Conservation (phyloP, 92 coral and sea anemone genomes). For the Epizoanthus stellaris region DNA sequence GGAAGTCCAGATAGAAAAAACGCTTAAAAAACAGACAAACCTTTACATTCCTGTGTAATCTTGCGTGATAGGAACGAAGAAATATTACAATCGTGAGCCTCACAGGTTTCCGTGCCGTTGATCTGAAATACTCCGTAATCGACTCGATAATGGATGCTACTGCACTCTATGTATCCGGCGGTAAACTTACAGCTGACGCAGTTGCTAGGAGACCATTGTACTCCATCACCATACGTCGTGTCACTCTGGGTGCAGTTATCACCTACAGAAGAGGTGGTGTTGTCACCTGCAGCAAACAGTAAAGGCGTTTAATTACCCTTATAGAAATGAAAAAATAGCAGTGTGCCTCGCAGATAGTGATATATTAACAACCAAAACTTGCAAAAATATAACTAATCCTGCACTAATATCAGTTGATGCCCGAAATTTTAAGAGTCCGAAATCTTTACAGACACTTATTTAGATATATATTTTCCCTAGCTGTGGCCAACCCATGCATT, state of each 20-base stretch:
- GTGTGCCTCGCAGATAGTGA: background rate
- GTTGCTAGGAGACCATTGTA: background rate
- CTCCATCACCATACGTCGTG: background rate
- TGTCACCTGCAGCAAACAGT: background rate
- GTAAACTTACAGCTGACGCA: background rate
- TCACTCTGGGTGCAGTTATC: background rate
- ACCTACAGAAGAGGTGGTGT: background rate
- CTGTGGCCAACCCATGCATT: no score
- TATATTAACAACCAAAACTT: no score
- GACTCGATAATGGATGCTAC: background rate
- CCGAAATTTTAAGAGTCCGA: no score
- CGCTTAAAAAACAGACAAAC: background rate
- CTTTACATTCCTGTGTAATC: background rate
- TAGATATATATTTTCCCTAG: no score
- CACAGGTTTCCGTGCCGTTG: background rate
- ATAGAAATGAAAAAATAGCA: no score
- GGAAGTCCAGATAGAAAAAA: background rate
- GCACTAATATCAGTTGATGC: no score
- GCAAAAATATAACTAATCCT: no score
- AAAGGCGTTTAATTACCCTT: no score
- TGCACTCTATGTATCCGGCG: background rate
- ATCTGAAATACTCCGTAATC: background rate
- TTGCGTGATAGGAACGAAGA: background rate
- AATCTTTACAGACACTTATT: no score
- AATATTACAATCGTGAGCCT: background rate